Evolutionary conservation across 2,113 vertebrate species (phyloP).

Genomic region (Montifringilla adamsi): DNA sequence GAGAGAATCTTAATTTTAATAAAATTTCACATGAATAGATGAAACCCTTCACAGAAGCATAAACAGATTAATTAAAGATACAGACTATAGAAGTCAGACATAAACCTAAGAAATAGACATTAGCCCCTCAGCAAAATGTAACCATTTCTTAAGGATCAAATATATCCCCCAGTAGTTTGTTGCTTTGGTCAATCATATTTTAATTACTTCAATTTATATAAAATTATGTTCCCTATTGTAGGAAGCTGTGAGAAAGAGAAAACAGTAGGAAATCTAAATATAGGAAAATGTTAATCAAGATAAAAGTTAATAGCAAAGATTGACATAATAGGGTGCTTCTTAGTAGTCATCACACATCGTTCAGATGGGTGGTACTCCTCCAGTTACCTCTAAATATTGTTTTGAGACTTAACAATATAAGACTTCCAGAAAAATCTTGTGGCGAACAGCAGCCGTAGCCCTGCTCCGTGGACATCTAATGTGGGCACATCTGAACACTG

Average conservation of each 20-base stretch:
- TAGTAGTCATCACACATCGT: rapidly evolving
- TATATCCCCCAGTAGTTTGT: background rate
- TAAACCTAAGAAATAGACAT: background rate
- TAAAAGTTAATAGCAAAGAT: background rate
- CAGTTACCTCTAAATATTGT: background rate
- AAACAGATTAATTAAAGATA: background rate
- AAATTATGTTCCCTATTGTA: background rate
- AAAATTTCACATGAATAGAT: background rate
- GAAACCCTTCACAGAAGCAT: background rate
- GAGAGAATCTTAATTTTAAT: background rate
- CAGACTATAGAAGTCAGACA: background rate
- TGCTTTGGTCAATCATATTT: background rate
- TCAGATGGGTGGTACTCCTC: background rate
- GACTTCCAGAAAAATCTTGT: background rate
- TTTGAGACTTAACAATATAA: background rate
- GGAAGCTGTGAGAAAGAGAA: background rate
- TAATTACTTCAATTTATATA: background rate
- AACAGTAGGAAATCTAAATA: background rate
- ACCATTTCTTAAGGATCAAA: background rate
- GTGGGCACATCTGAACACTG: background rate
- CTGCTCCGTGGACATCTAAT: background rate
- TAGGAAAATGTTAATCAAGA: background rate
- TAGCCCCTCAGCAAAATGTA: background rate
- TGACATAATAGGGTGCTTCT: background rate
- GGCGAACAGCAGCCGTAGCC: background rate